Evolutionary conservation across 2,797 vertebrate species (phyloP), one percentile per base, ranked within the genome.

Genomic region (Potorous gilbertii): DNA sequence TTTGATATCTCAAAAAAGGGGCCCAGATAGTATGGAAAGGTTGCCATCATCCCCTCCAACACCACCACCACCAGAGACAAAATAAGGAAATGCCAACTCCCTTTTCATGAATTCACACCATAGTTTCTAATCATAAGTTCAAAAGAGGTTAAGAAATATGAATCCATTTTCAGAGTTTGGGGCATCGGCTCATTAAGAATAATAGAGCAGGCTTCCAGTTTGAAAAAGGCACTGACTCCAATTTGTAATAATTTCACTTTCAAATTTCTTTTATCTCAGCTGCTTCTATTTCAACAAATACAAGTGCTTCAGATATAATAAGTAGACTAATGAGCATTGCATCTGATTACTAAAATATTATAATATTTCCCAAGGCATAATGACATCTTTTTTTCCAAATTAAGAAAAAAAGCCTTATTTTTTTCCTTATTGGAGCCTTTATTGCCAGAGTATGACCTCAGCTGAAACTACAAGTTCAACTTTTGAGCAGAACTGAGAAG

Each of bases 201-300:
- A 98, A 98, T 97, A 98, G 97, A 95, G 91, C 91, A 97, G 97
- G 56, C 97, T 98, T 98, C 97, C 92, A 97, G 92, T 98, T 96
- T 98, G 91, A 97, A 98, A 98, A 98, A 98, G 96, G 95, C 98
- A 98, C 92, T 90, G 94, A 98, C 96, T 99, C 97, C 98, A 98
- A 98, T 98, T 96, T 98, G 97, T 98, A 98, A 98, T 98, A 97
- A 98, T 98, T 98, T 98, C 95, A 98, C 97, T 98, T 99, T 98
- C 98, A 98, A 96, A 98, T 99, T 98, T 98, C 98, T 99, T 99
- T 98, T 98, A 99, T 99, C 98, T 98, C 97, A 97, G 98, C 96
- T 98, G 96, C 96, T 98, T 97, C 97, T 98, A 97, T 97, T 98
- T 98, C 97, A 98, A 98, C 98, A 98, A 98, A 98, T 98, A 98